Evolutionary conservation across 1,140 invertebrate genomes (phyloP).

Genomic region (Conus ventricosus): DNA sequence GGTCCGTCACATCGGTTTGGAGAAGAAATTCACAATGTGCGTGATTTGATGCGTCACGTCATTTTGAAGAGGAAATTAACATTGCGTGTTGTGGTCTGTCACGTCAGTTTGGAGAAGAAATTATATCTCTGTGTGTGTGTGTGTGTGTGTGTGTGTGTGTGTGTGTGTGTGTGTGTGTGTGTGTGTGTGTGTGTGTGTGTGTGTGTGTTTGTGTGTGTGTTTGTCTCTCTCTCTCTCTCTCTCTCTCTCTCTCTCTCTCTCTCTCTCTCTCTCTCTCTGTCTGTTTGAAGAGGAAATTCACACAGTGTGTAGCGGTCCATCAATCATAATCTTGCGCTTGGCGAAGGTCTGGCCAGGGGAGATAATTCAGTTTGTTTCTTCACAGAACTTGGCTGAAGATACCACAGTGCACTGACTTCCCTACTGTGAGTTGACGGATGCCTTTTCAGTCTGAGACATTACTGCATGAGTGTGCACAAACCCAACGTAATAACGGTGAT

Average conservation of each 20-base stretch:
- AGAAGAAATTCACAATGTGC: too few relatives aligned
- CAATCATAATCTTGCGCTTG: background rate
- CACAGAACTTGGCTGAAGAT: background rate
- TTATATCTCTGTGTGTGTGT: too few relatives aligned
- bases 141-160: too few relatives aligned
- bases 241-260: background rate
- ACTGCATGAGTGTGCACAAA: background rate
- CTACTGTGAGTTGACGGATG: background rate
- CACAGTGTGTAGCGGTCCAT: background rate
- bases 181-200: too few relatives aligned
- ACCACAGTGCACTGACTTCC: background rate
- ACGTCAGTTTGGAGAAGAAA: too few relatives aligned
- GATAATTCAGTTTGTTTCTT: background rate
- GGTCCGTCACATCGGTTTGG: too few relatives aligned
- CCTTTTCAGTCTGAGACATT: background rate
- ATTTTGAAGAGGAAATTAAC: too few relatives aligned
- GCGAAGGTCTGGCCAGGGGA: too few relatives aligned
- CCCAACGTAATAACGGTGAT: too few relatives aligned
- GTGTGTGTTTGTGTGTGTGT: background rate
- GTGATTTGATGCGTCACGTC: too few relatives aligned
- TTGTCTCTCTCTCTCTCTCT: background rate
- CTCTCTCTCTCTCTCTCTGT: background rate
- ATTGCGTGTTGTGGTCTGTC: too few relatives aligned
- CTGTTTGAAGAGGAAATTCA: background rate
- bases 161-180: too few relatives aligned